Evolutionary conservation across 2,888 invertebrate genomes (phyloP).

Genomic region (Malachius bipustulatus): DNA sequence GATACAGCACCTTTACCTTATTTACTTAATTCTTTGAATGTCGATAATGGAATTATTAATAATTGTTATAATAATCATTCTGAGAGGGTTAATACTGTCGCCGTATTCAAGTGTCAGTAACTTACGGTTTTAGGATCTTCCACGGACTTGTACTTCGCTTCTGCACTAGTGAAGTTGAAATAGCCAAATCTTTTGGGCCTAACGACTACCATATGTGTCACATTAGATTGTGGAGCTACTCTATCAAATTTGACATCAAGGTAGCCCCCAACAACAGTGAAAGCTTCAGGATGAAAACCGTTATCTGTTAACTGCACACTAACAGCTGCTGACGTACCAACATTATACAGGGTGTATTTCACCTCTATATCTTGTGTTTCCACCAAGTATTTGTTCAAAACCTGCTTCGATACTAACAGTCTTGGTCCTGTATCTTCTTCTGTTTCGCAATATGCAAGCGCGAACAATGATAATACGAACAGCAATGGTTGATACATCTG

Average conservation of each 20-base stretch:
- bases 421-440: constrained; percentile 69
- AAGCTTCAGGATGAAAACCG: constrained; percentile 86
- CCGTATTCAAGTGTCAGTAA: no score
- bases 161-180: constrained; percentile 95
- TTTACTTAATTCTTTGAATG: no score
- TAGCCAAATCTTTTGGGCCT: constrained; percentile 82
- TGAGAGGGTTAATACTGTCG: no score
- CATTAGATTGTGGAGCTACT: constrained; percentile 86
- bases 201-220: constrained; percentile 86
- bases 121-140: constrained; percentile 68
- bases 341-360: constrained; percentile 88
- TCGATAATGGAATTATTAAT: no score
- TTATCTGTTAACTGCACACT: constrained; percentile 80
- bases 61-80: no score
- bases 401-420: constrained; percentile 83
- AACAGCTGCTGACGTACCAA: constrained; percentile 82
- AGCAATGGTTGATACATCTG: constrained; percentile 21
- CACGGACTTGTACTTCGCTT: constrained; percentile 74
- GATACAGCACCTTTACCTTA: no score
- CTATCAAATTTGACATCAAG: constrained; percentile 72
- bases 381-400: constrained; percentile 90
- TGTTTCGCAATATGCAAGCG: constrained; percentile 37
- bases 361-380: constrained; percentile 93
- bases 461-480: constrained; percentile 20
- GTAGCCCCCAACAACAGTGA: constrained; percentile 81